Evolutionary conservation across 2,888 invertebrate genomes (phyloP).

Genomic region (Syrista parreyssii): DNA sequence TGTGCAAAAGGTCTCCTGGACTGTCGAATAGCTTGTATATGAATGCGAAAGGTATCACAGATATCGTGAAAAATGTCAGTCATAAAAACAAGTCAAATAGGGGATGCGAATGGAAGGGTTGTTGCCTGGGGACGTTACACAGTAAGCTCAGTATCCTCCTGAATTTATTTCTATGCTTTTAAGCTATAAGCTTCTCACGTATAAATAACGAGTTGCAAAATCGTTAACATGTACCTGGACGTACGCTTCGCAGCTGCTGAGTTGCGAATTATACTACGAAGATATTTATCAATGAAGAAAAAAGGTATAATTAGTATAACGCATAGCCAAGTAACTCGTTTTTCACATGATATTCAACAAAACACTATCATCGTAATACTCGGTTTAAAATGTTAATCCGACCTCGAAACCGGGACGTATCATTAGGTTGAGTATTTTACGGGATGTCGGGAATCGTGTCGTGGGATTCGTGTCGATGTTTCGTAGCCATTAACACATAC

Average conservation of each 20-base stretch:
- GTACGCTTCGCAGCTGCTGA: neutral
- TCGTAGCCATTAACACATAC: neutral
- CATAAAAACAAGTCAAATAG: neutral
- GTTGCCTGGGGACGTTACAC: neutral
- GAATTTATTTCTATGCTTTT: neutral
- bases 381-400: slow-evolving; percentile 6
- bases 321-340: neutral
- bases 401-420: slow-evolving; percentile 6
- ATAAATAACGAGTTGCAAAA: neutral
- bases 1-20: neutral
- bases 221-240: neutral
- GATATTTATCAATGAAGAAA: neutral
- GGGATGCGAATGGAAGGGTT: neutral
- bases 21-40: neutral
- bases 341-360: neutral
- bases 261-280: neutral
- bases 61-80: slow-evolving; percentile 12
- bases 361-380: neutral
- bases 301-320: neutral
- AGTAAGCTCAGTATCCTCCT: neutral
- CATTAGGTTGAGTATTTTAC: slow-evolving; percentile 4
- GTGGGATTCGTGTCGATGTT: neutral
- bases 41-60: slow-evolving; percentile 4
- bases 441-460: neutral
- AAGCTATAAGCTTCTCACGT: neutral